Evolutionary conservation across 2,797 vertebrate genomes (phyloP).

Genomic region (Lerista edwardsae): DNA sequence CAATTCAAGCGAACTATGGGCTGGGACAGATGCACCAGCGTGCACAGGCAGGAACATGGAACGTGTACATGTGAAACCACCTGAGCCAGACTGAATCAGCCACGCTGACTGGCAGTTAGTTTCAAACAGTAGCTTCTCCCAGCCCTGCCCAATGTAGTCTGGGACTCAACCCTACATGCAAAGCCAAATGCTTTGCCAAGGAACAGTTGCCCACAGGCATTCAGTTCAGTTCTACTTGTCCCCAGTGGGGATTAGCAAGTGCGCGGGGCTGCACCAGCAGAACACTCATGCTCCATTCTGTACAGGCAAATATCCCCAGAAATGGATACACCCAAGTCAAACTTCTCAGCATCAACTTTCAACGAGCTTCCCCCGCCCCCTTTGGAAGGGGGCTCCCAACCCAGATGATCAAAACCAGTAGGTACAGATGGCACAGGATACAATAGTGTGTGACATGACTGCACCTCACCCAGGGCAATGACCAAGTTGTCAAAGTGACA

Average conservation of each 20-base stretch:
- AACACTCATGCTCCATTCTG: neutral
- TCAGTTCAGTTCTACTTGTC: neutral
- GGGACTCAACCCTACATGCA: too few relatives aligned
- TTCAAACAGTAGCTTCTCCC: too few relatives aligned
- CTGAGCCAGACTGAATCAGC: too few relatives aligned
- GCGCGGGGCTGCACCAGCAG: neutral
- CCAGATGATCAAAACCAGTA: neutral
- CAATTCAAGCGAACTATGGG: neutral
- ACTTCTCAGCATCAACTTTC: neutral
- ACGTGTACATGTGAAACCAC: neutral
- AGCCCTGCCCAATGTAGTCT: too few relatives aligned
- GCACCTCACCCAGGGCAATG: constrained; percentile 2
- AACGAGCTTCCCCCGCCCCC: neutral
- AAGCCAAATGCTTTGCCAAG: neutral
- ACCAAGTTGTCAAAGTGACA: neutral
- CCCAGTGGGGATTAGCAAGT: neutral
- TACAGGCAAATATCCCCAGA: too few relatives aligned
- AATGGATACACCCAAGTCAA: too few relatives aligned
- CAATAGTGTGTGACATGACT: neutral
- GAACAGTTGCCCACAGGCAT: too few relatives aligned
- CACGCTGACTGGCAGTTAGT: too few relatives aligned
- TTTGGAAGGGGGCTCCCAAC: too few relatives aligned
- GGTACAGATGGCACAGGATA: neutral
- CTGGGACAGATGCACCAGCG: neutral
- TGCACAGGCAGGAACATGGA: neutral